Evolutionary conservation across 2,888 invertebrate genomes (phyloP).

Genomic region (Notocelia uddmanniana): DNA sequence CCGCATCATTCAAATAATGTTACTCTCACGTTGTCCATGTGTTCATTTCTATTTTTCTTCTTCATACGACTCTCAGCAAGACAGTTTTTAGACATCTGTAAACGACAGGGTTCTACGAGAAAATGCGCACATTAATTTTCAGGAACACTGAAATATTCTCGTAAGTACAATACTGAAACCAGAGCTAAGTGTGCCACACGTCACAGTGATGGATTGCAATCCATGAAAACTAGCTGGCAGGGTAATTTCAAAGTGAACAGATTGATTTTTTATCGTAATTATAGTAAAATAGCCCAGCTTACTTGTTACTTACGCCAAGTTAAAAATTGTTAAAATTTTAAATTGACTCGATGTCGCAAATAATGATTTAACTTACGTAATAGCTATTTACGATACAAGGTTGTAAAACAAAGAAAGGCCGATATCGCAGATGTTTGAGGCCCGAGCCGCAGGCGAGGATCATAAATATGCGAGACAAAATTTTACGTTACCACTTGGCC

Average conservation of each 20-base stretch:
- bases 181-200: conserved; percentile 17
- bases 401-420: too few species aligned
- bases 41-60: background rate
- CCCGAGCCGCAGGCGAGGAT: too few species aligned
- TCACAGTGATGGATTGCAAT: conserved; percentile 34
- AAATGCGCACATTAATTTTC: conserved; percentile 1
- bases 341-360: too few species aligned
- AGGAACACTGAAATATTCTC: background rate
- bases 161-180: conserved; percentile 5
- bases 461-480: too few species aligned
- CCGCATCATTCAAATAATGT: background rate
- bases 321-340: too few species aligned
- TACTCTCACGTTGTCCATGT: background rate
- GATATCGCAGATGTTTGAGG: too few species aligned
- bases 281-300: conserved; percentile 18
- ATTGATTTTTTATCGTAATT: conserved; percentile 25
- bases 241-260: conserved; percentile 32
- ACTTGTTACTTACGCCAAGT: background rate
- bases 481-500: too few species aligned
- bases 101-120: background rate
- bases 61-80: background rate
- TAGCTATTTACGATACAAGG: too few species aligned
- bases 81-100: background rate
- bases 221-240: conserved; percentile 15
- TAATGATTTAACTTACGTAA: too few species aligned